phyloP scores from a whole-genome alignment of 1,140 invertebrate species.

The Heliothis subflexa region DNA sequence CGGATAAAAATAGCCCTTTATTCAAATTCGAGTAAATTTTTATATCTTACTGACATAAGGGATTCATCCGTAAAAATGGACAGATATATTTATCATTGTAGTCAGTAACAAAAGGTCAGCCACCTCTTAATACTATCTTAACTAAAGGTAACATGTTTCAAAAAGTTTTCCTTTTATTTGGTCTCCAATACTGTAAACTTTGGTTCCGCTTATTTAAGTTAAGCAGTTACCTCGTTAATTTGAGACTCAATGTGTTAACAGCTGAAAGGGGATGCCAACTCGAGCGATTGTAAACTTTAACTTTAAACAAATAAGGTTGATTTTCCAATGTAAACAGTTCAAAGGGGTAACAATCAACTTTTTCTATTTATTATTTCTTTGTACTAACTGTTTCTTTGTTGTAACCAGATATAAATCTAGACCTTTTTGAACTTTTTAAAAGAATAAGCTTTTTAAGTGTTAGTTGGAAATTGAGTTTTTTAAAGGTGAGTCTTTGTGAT shows the following conservation, averaged over 20 bases:
- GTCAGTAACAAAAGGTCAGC: neutral
- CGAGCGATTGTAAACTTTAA: neutral
- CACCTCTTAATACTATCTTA: neutral
- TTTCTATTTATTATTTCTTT: slow-evolving; percentile 27
- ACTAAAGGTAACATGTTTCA: slow-evolving; percentile 19
- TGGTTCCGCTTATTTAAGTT: slow-evolving; percentile 31
- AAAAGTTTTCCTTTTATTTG: slow-evolving; percentile 30
- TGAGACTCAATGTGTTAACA: slow-evolving; percentile 2
- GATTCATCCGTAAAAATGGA: too few species aligned
- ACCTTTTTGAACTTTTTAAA: neutral
- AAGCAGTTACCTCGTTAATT: slow-evolving; percentile 38
- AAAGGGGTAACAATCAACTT: slow-evolving; percentile 11
- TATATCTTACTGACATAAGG: too few species aligned
- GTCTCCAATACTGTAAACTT: slow-evolving; percentile 12
- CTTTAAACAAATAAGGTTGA: neutral
- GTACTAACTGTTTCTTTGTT: slow-evolving; percentile 4
- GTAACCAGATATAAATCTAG: slow-evolving; percentile 25
- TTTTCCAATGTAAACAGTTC: neutral
- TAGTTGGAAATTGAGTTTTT: slow-evolving; percentile 21
- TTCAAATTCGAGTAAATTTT: too few species aligned
- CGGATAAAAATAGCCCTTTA: too few species aligned
- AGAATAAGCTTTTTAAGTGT: slow-evolving; percentile 11
- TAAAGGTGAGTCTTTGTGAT: neutral
- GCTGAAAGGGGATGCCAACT: neutral
- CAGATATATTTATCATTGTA: too few species aligned